phyloP scores from a whole-genome alignment of 2,888 invertebrate species.

The Aleiodes leptofemur region DNA sequence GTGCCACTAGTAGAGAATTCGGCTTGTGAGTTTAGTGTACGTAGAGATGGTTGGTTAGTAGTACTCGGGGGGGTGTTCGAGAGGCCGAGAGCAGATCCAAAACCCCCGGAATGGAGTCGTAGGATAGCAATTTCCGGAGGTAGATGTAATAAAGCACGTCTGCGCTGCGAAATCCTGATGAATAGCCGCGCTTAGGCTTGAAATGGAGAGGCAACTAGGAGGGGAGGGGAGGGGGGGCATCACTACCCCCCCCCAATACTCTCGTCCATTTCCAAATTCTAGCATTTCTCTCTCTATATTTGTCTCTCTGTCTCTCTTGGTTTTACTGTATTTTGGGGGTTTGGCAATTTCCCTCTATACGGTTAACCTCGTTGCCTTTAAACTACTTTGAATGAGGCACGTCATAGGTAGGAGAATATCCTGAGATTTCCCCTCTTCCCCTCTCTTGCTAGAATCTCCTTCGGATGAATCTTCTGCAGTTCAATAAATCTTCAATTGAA shows the following conservation, averaged over 20 bases:
- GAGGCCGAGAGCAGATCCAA: constrained; percentile 54
- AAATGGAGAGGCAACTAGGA: constrained; percentile 71
- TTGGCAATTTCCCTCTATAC: constrained; percentile 23
- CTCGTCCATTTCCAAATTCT: constrained; percentile 23
- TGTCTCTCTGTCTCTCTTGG: constrained; percentile 22
- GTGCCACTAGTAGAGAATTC: constrained; percentile 42
- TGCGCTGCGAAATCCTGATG: constrained; percentile 75
- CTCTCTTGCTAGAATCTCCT: constrained; percentile 41
- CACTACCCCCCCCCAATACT: neutral
- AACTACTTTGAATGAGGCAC: constrained; percentile 23
- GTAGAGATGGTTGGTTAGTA: constrained; percentile 39
- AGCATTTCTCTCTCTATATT: constrained; percentile 52
- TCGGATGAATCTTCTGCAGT: constrained; percentile 39
- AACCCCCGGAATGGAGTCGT: constrained; percentile 73
- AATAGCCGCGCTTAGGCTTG: constrained; percentile 76
- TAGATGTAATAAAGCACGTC: constrained; percentile 76
- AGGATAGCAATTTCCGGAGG: constrained; percentile 75
- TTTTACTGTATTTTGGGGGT: constrained; percentile 17
- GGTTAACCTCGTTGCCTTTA: constrained; percentile 27
- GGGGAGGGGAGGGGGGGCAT: constrained; percentile 40
- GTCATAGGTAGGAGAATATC: constrained; percentile 22
- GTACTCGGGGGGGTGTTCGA: constrained; percentile 48
- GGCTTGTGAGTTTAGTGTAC: constrained; percentile 31
- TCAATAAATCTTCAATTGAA: neutral
- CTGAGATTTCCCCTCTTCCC: neutral